phyloP scores from a whole-genome alignment of 2,888 invertebrate genomes.

The Entomobrya multifasciata region DNA sequence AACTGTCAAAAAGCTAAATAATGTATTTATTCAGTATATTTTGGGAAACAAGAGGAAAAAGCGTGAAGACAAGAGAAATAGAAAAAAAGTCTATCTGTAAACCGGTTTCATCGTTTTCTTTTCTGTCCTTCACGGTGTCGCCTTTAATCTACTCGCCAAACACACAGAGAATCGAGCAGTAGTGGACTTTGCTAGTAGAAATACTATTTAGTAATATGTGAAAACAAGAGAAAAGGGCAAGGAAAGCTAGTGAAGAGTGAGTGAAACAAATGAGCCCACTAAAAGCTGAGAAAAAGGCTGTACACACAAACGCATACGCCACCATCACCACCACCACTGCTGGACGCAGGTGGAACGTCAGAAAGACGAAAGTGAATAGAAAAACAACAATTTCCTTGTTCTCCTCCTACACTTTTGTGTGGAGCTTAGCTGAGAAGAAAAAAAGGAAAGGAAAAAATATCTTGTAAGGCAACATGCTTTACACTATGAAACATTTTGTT shows the following conservation, averaged over 20 bases:
- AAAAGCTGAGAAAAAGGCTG: background rate
- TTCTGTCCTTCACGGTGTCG: constrained; percentile 39
- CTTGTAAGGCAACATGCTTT: constrained; percentile 1
- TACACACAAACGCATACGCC: background rate
- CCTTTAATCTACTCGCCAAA: constrained; percentile 47
- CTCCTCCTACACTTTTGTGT: background rate
- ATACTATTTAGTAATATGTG: background rate
- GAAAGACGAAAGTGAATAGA: constrained; percentile 34
- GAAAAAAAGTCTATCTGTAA: background rate
- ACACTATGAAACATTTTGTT: background rate
- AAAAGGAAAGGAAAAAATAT: constrained; percentile 7
- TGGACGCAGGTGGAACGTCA: constrained; percentile 58
- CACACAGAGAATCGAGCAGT: background rate
- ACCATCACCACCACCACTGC: background rate
- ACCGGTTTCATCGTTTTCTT: constrained; percentile 8
- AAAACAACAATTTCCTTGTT: constrained; percentile 35
- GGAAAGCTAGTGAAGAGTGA: background rate
- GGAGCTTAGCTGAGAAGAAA: background rate
- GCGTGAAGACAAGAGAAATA: background rate
- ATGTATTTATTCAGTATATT: constrained; percentile 33
- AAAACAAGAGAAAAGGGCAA: background rate
- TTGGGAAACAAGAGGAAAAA: background rate
- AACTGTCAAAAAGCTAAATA: constrained; percentile 53
- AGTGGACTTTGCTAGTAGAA: no score
- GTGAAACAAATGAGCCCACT: constrained; percentile 5